These are phyloP conservation scores for Dermatemys mawii DNA, from an alignment of 2,113 vertebrate genomes.

Conservation along the genomic window DNA sequence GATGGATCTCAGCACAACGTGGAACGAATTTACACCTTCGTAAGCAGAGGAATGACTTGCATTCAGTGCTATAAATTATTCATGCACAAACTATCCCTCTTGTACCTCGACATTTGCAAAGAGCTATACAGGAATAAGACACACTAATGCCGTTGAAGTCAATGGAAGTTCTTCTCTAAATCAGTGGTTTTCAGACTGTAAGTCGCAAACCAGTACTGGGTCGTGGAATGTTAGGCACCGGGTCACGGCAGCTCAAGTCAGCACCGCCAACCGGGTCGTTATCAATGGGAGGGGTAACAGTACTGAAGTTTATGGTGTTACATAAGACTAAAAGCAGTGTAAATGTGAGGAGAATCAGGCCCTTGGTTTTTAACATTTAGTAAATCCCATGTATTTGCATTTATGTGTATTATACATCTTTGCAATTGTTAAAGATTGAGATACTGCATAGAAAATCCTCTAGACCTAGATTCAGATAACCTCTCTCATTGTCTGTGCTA, in stretches of 20 bases:
- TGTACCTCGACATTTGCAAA: fast-evolving
- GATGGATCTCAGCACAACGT: background rate
- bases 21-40: background rate
- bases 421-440: background rate
- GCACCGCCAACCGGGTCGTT: too few relatives aligned
- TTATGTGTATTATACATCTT: background rate
- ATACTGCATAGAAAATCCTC: background rate
- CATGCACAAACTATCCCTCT: background rate
- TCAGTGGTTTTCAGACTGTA: too few relatives aligned
- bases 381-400: background rate
- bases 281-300: background rate
- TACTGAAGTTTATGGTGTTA: background rate
- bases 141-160: fast-evolving
- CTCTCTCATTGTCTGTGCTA: background rate
- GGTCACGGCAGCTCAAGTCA: too few relatives aligned
- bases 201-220: too few relatives aligned
- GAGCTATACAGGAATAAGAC: background rate
- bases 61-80: background rate
- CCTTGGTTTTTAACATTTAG: background rate
- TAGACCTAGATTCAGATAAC: background rate
- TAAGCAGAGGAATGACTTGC: background rate
- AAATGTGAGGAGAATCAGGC: background rate
- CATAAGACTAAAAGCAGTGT: background rate
- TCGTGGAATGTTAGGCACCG: too few relatives aligned
- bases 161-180: background rate